Evolutionary conservation across 2,797 vertebrate species (phyloP).

Genomic region (Galago senegalensis): DNA sequence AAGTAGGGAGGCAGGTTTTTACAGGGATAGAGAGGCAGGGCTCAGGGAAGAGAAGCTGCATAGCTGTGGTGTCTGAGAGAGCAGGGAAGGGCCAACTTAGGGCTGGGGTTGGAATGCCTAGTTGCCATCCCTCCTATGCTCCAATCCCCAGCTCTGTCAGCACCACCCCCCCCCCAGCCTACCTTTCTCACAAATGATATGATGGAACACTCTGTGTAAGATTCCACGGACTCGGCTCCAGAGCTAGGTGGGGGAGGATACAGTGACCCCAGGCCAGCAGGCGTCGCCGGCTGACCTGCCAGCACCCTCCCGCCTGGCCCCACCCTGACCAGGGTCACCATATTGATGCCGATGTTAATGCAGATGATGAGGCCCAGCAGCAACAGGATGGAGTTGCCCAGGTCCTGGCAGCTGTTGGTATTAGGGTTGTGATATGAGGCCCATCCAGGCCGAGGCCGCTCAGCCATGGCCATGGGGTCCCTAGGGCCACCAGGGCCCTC

Average conservation of each 20-base stretch:
- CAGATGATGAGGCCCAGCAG: conserved; percentile 80
- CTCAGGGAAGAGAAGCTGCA: not conserved
- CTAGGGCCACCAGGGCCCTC: conserved; percentile 78
- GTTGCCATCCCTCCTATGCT: not conserved
- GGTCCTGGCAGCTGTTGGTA: conserved; percentile 79
- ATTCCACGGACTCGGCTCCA: conserved; percentile 70
- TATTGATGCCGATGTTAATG: conserved; percentile 82
- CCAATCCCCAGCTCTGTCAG: not conserved
- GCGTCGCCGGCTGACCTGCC: not conserved
- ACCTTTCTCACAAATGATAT: conserved; percentile 81
- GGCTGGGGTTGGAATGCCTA: not conserved
- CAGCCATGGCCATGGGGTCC: conserved; percentile 81
- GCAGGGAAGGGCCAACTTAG: not conserved
- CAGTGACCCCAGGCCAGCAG: conserved; percentile 38
- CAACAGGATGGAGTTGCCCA: conserved; percentile 78
- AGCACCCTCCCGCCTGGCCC: not conserved
- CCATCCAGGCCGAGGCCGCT: conserved; percentile 60
- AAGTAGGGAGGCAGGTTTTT: not conserved
- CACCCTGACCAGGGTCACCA: conserved; percentile 78
- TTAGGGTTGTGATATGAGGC: conserved; percentile 31
- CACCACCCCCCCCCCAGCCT: not conserved
- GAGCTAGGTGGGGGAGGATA: conserved; percentile 70
- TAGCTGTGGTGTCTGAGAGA: not conserved
- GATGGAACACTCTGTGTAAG: conserved; percentile 66
- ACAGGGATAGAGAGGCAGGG: not conserved